phyloP scores from a whole-genome alignment of 1,140 invertebrate species.

The Brevipalpus yothersi region DNA sequence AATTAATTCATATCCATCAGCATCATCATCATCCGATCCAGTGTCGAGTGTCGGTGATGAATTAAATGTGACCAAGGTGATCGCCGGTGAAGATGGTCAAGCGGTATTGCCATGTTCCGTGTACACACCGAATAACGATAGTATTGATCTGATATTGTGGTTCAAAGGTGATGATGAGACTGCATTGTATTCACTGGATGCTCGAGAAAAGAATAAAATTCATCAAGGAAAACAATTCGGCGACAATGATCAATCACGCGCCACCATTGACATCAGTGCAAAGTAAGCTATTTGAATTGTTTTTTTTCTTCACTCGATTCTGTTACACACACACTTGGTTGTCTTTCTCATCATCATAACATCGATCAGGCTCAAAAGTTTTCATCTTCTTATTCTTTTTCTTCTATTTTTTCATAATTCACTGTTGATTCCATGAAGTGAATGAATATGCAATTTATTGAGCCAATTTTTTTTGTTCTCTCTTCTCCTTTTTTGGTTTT shows the following conservation, averaged over 20 bases:
- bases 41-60: too few species aligned
- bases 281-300: neutral
- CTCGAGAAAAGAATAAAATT: slow-evolving; percentile 9
- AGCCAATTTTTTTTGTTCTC: too few species aligned
- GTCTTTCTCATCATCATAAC: too few species aligned
- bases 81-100: slow-evolving; percentile 1
- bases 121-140: slow-evolving; percentile 2
- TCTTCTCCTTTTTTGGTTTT: too few species aligned
- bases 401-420: too few species aligned
- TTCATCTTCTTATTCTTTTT: too few species aligned
- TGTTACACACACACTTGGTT: neutral
- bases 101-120: slow-evolving; percentile 7
- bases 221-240: slow-evolving; percentile 12
- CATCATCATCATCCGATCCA: too few species aligned
- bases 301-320: neutral
- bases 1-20: too few species aligned
- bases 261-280: slow-evolving; percentile 12
- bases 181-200: slow-evolving; percentile 8
- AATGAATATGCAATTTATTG: too few species aligned
- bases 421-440: too few species aligned
- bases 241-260: slow-evolving; percentile 10
- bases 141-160: slow-evolving; percentile 10
- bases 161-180: slow-evolving; percentile 6
- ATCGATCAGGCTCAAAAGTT: too few species aligned
- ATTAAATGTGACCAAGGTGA: neutral